Base-by-base conservation (phyloP, 2,888 invertebrate genomes). In the Alloplasta piceator region DNA sequence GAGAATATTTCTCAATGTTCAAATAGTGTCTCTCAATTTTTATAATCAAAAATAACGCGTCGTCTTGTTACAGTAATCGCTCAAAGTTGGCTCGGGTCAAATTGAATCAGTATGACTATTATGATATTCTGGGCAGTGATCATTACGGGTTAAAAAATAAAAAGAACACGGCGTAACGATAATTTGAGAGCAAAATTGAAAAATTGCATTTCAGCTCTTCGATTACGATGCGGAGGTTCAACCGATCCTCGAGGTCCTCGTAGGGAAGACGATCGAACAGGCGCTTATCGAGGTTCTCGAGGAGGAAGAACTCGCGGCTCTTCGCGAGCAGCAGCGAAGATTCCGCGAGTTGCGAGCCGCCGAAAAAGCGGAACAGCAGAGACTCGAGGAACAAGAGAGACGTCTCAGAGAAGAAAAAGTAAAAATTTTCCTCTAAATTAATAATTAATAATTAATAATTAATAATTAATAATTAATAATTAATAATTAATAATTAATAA, bases 191-290 rank as follows among this genome's bases (percentile, higher is more conserved):
- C 26, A 26, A 26, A 26, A 10, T 39, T 26, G n/a, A 16, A 5
- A 36, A 52, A n/a, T 16, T 80, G 14, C 58, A 58, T 84, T 85
- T 43, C 82, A 96, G 96, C 93, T 98, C 75, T 98, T 98, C 93
- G 97, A 98, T 93, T 98, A 98, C 93, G 98, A 98, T 92, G 93
- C 95, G 89, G 98, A 98, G 92, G 98, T 98, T 71, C 96, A 96
- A 91, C 98, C 98, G 1, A 95, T 98, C 83, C 94, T 98, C 82
- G 98, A 98, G 92, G 96, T 96, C 66, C 93, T 98, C 81, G 96
- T 98, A 58, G 98, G 98, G 70, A 97, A 97, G 92, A 97, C 97
- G 80, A 94, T 98, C 79, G 97, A 98, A 91, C 98, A 98, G 93
- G 96, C 98, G 61, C 93, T 98, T 86, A 94, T 96, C 10, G 98